Evolutionary conservation across 2,113 vertebrate species (phyloP), one percentile per base, ranked within the genome.

Genomic region (Raphicerus campestris): DNA sequence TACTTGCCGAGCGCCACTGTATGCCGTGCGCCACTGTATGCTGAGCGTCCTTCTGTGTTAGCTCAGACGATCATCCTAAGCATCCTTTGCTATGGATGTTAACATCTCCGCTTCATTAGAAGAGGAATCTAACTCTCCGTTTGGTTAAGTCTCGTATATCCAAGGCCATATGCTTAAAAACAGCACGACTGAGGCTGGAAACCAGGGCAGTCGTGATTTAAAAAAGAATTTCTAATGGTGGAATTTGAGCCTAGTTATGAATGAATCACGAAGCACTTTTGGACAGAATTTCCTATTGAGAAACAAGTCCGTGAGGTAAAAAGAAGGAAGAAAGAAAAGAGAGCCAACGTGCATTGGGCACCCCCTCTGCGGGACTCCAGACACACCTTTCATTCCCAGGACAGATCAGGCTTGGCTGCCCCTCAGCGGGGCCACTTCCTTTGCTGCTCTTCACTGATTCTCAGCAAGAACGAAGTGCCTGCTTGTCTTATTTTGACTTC

Each of bases 281-380:
- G 56, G 75, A 73, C 56, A 49, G 51, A 81, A n/a, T 58, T 86
- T 95, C 30, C 53, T 77, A 5, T 75, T 96, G 73, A 87, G 83
- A 93, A 82, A 78, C 4, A 87, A 92, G 61, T 70, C 45, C 22
- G 8, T 11, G 19, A 87, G 47, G 16, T 14, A 17, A 47, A 83
- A 88, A 89, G 51, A 60, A n/a, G n/a, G 17, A 80, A 53, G 24
- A 5, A 94, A 53, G 60, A 75, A 55, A 49, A 82, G 91, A 70
- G 49, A 75, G 49, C 9, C 19, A 10, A 45, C 2, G 5, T 11
- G 2, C 5, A 3, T 0, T 16, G 51, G 5, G 61, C 28, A 24
- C 78, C 30, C 26, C 30, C 49, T 91, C 55, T 2, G 8, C 30
- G 35, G 53, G 16, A 26, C 55, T 61, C 73, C 35, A 14, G 30